Evolutionary conservation across 2,797 vertebrate genomes (phyloP), one percentile per base, ranked within the genome.

Genomic region (Okamejei kenojei): DNA sequence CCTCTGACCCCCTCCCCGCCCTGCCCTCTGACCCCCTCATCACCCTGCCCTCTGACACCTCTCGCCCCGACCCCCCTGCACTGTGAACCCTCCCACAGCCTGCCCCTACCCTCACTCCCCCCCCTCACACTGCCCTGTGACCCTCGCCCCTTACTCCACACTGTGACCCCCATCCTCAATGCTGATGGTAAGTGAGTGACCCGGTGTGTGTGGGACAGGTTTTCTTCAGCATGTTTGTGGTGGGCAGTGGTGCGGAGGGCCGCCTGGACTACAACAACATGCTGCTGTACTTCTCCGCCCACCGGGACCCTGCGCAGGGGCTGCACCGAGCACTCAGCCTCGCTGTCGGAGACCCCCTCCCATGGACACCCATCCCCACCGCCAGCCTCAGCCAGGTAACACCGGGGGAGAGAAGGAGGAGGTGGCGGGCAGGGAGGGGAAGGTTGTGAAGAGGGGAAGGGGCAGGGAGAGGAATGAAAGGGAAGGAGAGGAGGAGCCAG

Each of bases 141-240:
- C 78, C 13, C 9, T 32, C n/a, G n/a, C 10, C 2, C 45, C 4
- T 45, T 45, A 45, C 45, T 45, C 45, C 32, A 11, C 1, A 0
- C 0, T 35, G 1, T 45, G 45, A 45, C 13, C 9, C 73, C 21
- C 73, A 1, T 0, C 71, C 71, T 13, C 73, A 9, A 45, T 76
- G 0, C 73, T 5, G 32, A 68, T 93, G 7, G 23, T 73, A 45
- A 45, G 45, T 45, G 45, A 45, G 45, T 93, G 35, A 23, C n/a
- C n/a, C n/a, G 21, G 21, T 21, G 93, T 10, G 86, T 7, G 90
- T 94, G 82, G 94, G 93, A 21, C 93, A 99, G 98, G 97, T 98
- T 94, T 98, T 99, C 95, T 99, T 98, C 94, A 95, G 94, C 94
- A 93, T 99, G 93, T 98, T 99, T 97, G 97, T 95, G 0, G 96